A percentile compares a stretch with the other conserved stretches of the same genome.
Conservation (phyloP, 1,140 invertebrate genomes). For the Solenopsis invicta region DNA sequence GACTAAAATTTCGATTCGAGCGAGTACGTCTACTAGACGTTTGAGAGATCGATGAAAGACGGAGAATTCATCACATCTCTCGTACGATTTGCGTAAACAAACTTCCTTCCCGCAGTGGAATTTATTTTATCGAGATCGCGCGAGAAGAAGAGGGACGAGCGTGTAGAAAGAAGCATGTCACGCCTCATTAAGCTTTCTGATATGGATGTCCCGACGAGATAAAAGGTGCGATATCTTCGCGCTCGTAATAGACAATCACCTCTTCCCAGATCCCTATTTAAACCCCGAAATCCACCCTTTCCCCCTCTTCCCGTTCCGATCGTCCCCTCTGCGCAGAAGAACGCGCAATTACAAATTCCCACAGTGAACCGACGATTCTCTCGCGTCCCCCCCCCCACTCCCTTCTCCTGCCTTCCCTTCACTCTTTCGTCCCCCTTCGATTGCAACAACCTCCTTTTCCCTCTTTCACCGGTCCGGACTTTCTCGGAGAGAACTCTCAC, state of each 20-base stretch:
- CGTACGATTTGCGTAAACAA: background rate
- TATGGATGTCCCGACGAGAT: background rate
- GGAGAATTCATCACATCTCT: background rate
- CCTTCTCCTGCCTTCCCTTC: conserved; percentile 23
- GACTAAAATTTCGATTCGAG: too few relatives aligned
- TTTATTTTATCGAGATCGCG: background rate
- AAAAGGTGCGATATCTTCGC: background rate
- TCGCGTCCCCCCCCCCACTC: background rate
- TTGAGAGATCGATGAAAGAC: background rate
- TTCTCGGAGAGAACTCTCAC: conserved; percentile 64
- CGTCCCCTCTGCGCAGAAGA: conserved; percentile 48
- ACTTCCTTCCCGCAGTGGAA: background rate
- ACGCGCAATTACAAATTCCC: conserved; percentile 84
- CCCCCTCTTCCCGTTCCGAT: background rate
- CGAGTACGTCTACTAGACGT: too few relatives aligned
- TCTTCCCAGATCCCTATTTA: background rate
- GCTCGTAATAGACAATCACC: background rate
- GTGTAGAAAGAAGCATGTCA: background rate
- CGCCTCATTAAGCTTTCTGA: conserved; percentile 14
- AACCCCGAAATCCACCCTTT: conserved; percentile 1
- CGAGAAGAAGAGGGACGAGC: background rate
- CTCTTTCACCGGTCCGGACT: conserved; percentile 32
- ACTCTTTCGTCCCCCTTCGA: conserved; percentile 38
- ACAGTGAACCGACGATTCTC: conserved; percentile 78
- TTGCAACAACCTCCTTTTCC: conserved; percentile 42